Evolutionary conservation across 2,888 invertebrate genomes (phyloP), one percentile per base, ranked within the genome.

Genomic region (Molorchus minor): DNA sequence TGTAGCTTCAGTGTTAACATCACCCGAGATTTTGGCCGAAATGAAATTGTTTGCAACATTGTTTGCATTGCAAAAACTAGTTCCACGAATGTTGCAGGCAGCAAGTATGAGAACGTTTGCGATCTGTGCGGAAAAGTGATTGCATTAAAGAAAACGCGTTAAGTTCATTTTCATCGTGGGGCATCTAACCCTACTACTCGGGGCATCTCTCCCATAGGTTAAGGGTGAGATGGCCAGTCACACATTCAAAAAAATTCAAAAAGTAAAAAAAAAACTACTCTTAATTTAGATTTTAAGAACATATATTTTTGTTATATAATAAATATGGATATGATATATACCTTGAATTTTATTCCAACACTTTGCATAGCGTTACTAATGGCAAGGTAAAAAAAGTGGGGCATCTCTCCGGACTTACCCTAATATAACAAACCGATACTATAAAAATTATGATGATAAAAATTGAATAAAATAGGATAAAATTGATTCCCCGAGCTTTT

Each of bases 401-500:
- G 38, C 38, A 38, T 38, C 38, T 38, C 38, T 38, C 38, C 38
- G 13, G 15, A 38, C 38, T 38, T 38, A 38, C 38, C 38, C 38
- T 38, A 38, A n/a, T n/a, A n/a, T n/a, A n/a, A n/a, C n/a, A n/a
- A n/a, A n/a, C n/a, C n/a, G n/a, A n/a, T n/a, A n/a, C n/a, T n/a
- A n/a, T n/a, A n/a, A n/a, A n/a, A n/a, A n/a, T n/a, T n/a, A 29
- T 49, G 30, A 12, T 40, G 17, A 46, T 30, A 41, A 40, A 54
- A 44, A 55, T 25, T 49, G 29, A 52, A 21, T 8, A 57, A 33
- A 35, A 62, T 60, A 15, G 59, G 59, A 25, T 54, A 62, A 10
- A 62, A 33, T 30, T 62, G 51, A 30, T 56, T 60, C 56, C 52
- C 29, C n/a, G 62, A 62, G 53, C 60, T 62, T 53, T 60, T 57